These are phyloP conservation scores for Gonocerus acuteangulatus DNA, from an alignment of 2,888 invertebrate genomes.

Conservation along the genomic window DNA sequence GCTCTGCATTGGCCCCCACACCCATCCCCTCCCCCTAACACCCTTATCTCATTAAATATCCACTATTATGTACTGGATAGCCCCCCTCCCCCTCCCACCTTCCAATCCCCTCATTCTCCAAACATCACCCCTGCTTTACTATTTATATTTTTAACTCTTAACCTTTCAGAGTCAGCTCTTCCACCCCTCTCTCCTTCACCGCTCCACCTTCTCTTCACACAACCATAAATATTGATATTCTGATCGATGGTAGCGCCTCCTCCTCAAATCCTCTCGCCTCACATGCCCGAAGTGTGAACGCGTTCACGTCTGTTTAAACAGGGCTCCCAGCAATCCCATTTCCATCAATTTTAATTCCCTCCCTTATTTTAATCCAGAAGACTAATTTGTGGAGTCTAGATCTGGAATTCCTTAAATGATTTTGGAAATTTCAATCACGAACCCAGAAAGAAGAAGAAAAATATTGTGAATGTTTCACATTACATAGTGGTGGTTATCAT, in stretches of 20 bases:
- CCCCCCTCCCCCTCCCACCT: conserved; percentile 14
- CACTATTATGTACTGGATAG: conserved; percentile 26
- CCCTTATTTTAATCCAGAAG: no score
- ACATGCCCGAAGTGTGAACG: not conserved
- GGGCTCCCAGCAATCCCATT: not conserved
- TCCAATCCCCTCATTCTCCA: conserved; percentile 30
- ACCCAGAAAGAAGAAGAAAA: no score
- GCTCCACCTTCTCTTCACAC: conserved; percentile 37
- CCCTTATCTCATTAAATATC: conserved; percentile 35
- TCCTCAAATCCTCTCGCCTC: not conserved
- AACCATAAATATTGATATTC: conserved; percentile 22
- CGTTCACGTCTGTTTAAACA: not conserved
- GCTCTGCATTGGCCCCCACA: conserved; percentile 46
- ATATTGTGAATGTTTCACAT: no score
- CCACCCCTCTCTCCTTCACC: conserved; percentile 38
- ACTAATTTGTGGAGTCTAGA: no score
- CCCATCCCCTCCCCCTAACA: conserved; percentile 44
- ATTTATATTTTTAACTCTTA: conserved; percentile 38
- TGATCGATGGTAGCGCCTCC: conserved; percentile 14
- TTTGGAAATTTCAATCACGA: no score
- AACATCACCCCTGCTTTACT: conserved; percentile 33
- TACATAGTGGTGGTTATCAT: no score
- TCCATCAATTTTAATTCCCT: not conserved
- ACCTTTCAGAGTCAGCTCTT: conserved; percentile 30
- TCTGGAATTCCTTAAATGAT: no score